Conservation (phyloP, 2,113 vertebrate species). For the Pterocles burchelli region DNA sequence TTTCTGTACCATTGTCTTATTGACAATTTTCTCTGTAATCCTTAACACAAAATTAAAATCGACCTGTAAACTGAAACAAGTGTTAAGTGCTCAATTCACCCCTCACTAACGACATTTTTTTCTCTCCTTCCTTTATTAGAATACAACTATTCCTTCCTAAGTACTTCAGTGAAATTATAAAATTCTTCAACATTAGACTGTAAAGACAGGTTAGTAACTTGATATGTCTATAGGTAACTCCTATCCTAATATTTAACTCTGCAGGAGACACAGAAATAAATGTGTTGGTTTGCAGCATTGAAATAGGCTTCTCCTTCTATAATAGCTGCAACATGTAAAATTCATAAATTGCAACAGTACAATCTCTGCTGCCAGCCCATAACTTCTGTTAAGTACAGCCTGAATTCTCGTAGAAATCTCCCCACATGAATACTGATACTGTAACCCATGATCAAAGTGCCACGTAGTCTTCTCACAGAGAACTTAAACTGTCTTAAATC, state of each 20-base stretch:
- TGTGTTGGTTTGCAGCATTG: background rate
- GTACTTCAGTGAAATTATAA: constrained; percentile 56
- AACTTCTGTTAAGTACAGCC: background rate
- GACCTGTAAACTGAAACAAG: constrained; percentile 68
- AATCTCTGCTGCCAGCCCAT: background rate
- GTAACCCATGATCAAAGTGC: background rate
- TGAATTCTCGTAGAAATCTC: background rate
- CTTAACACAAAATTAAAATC: constrained; percentile 76
- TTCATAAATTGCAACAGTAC: background rate
- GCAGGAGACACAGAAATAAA: background rate
- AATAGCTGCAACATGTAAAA: background rate
- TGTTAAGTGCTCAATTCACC: constrained; percentile 51
- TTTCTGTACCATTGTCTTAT: constrained; percentile 58
- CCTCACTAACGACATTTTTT: constrained; percentile 31
- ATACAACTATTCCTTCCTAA: constrained; percentile 43
- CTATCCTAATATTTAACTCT: background rate
- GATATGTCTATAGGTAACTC: background rate
- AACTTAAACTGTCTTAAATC: background rate
- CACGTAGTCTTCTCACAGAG: background rate
- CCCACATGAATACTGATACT: background rate
- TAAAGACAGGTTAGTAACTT: background rate
- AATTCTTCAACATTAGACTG: background rate
- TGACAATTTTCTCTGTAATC: constrained; percentile 70
- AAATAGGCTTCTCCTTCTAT: background rate
- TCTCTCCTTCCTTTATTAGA: constrained; percentile 35